These are phyloP conservation scores for Scaptomyza reducta DNA, from an alignment of 2,888 invertebrate species.

Conservation along the genomic window DNA sequence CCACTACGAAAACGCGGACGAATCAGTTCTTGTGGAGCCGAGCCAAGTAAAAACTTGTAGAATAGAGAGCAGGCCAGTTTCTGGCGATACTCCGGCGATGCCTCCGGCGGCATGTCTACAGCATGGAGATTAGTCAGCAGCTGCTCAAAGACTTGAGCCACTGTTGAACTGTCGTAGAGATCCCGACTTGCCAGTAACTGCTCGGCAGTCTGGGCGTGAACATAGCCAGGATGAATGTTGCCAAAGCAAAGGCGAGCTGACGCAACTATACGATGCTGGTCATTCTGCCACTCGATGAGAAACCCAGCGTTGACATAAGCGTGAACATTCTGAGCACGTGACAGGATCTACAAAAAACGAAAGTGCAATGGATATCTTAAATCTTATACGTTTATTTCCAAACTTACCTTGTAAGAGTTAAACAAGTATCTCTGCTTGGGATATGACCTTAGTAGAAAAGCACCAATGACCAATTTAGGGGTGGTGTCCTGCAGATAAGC, in stretches of 20 bases:
- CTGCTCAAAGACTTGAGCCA: conserved; percentile 84
- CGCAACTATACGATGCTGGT: conserved; percentile 31
- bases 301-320: conserved; percentile 92
- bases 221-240: conserved; percentile 86
- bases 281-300: conserved; percentile 85
- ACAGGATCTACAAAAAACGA: conserved; percentile 86
- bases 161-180: conserved; percentile 83
- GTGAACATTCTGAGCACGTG: conserved; percentile 90
- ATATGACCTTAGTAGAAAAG: conserved; percentile 86
- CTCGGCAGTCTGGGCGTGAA: conserved; percentile 87
- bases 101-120: conserved; percentile 87
- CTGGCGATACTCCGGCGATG: conserved; percentile 88
- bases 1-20: conserved; percentile 42
- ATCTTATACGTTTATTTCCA: background rate
- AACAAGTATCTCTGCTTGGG: conserved; percentile 85
- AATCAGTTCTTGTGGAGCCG: conserved; percentile 85
- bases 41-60: conserved; percentile 89
- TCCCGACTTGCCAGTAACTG: conserved; percentile 84
- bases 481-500: conserved; percentile 88
- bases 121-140: conserved; percentile 87
- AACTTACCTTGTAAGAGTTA: conserved; percentile 88
- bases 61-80: conserved; percentile 89
- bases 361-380: background rate
- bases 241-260: conserved; percentile 87
- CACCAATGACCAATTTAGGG: conserved; percentile 87